A percentile compares a stretch with the other conserved stretches of the same genome.
Evolutionary conservation across 2,797 vertebrate species (phyloP).

Genomic region (Neopelma chrysocephalum): DNA sequence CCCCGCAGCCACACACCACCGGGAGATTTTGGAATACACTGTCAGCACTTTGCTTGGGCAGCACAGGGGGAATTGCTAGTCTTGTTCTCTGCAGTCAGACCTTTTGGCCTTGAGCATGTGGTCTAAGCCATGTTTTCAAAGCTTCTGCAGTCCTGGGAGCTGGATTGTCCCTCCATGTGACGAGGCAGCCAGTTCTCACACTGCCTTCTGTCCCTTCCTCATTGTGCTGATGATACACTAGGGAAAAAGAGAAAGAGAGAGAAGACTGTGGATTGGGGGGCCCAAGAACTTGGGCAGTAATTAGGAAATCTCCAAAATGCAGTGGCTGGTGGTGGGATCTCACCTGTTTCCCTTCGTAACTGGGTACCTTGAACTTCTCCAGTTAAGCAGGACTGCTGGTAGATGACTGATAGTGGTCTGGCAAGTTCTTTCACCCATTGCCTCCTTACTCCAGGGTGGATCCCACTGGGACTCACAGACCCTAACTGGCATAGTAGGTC

Average conservation of each 20-base stretch:
- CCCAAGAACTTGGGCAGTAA: background rate
- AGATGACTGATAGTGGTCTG: background rate
- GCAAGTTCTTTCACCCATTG: background rate
- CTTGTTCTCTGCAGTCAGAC: background rate
- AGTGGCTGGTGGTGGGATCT: background rate
- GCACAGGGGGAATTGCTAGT: background rate
- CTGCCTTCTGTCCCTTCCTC: background rate
- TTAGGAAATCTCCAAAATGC: background rate
- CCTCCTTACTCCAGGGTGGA: background rate
- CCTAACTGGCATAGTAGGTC: background rate
- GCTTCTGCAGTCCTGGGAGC: background rate
- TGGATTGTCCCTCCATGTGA: background rate
- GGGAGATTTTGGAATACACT: background rate
- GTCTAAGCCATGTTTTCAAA: background rate
- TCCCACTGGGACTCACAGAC: background rate
- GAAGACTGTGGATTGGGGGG: background rate
- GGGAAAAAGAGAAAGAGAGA: background rate
- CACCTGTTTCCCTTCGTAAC: background rate
- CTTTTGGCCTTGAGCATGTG: background rate
- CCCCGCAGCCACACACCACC: fast-evolving
- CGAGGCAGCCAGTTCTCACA: background rate
- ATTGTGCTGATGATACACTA: background rate
- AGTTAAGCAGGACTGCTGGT: background rate
- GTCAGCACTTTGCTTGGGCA: background rate
- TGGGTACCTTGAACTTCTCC: background rate